Conservation (phyloP, 2,888 invertebrate genomes). For the Ischnus inquisitorius region DNA sequence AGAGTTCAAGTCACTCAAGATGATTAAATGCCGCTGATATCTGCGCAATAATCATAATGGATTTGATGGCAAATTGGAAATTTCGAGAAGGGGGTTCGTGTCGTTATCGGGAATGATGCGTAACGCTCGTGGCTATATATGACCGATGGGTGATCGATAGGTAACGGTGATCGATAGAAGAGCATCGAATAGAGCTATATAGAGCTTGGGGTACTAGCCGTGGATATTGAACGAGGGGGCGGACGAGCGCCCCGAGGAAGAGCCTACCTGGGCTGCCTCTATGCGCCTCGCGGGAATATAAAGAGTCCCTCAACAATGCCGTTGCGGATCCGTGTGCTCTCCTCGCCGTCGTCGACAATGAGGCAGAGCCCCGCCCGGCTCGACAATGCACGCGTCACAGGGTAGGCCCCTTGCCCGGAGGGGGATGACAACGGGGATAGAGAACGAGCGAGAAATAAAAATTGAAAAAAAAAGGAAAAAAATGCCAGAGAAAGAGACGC, state of each 20-base stretch:
- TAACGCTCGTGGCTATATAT: not conserved
- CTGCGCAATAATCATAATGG: conserved; percentile 1
- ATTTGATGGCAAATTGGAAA: conserved; percentile 1
- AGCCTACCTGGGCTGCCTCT: conserved; percentile 66
- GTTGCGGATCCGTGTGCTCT: conserved; percentile 57
- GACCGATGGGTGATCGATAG: conserved; percentile 47
- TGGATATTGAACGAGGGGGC: conserved; percentile 60
- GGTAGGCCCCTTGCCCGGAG: conserved; percentile 34
- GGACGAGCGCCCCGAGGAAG: conserved; percentile 59
- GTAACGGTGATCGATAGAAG: conserved; percentile 52
- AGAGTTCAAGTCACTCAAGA: not conserved
- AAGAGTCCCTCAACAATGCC: conserved; percentile 68
- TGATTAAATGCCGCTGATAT: conserved; percentile 3
- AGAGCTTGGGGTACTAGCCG: conserved; percentile 15
- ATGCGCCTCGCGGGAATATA: conserved; percentile 59
- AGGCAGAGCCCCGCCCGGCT: conserved; percentile 58
- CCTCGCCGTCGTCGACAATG: conserved; percentile 58
- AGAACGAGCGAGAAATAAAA: conserved; percentile 35
- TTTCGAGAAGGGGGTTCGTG: not conserved
- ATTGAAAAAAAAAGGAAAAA: conserved; percentile 7
- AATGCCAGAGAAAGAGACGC: not conserved
- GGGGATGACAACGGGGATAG: conserved; percentile 22
- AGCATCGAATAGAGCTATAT: not conserved
- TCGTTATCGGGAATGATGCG: not conserved
- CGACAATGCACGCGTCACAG: conserved; percentile 63